Evolutionary conservation across 2,888 invertebrate species (phyloP).

Genomic region (Deilephila elpenor): DNA sequence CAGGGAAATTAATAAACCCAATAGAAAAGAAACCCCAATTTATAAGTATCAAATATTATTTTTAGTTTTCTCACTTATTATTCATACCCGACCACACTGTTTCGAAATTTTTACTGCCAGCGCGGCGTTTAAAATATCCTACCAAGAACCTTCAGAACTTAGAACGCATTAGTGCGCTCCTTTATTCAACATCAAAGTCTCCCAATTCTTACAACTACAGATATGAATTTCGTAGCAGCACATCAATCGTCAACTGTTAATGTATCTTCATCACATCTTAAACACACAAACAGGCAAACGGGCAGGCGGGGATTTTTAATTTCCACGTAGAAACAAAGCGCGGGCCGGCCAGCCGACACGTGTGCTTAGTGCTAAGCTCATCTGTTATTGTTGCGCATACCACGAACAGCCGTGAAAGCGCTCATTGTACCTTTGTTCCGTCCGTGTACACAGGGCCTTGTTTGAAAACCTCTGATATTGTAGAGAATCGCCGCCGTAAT

Average conservation of each 20-base stretch:
- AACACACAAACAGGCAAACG: conserved; percentile 16
- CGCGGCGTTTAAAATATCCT: neutral
- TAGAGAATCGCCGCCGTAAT: conserved; percentile 52
- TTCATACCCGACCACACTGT: too few species aligned
- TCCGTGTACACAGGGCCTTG: conserved; percentile 53
- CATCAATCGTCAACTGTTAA: conserved; percentile 19
- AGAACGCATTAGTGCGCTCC: neutral
- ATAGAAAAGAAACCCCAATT: too few species aligned
- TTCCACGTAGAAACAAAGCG: conserved; percentile 47
- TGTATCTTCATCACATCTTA: conserved; percentile 21
- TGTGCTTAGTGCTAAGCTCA: conserved; percentile 48
- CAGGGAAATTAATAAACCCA: too few species aligned
- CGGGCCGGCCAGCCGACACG: conserved; percentile 39
- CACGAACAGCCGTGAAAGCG: conserved; percentile 61
- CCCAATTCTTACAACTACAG: conserved; percentile 2
- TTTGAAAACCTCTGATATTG: conserved; percentile 40
- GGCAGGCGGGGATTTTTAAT: conserved; percentile 34
- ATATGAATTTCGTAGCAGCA: conserved; percentile 2
- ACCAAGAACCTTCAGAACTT: neutral
- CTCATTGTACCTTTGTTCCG: conserved; percentile 64
- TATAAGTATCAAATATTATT: too few species aligned
- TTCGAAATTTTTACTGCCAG: too few species aligned
- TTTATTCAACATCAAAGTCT: conserved; percentile 6
- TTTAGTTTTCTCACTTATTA: too few species aligned
- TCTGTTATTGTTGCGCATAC: conserved; percentile 70